These are phyloP conservation scores for Dallia pectoralis DNA, from an alignment of 2,797 vertebrate genomes.

Conservation along the genomic window DNA sequence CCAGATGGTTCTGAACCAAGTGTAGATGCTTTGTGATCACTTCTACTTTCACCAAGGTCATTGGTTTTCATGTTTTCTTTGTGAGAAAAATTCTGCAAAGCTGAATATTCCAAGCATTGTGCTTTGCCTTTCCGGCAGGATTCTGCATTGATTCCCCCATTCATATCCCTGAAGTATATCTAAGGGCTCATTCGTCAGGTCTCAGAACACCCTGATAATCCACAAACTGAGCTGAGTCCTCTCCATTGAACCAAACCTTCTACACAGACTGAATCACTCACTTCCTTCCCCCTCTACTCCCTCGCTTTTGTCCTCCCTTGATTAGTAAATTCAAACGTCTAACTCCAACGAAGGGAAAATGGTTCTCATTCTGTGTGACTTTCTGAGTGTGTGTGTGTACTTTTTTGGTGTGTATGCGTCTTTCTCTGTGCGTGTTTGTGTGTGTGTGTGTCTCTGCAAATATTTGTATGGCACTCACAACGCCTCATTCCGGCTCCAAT, in stretches of 20 bases:
- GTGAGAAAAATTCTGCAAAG: neutral
- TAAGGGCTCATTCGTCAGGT: neutral
- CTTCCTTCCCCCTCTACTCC: neutral
- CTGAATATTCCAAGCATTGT: neutral
- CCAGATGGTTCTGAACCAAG: neutral
- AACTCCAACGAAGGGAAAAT: neutral
- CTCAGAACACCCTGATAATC: neutral
- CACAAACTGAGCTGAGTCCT: neutral
- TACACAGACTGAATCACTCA: neutral
- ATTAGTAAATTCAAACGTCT: slow-evolving; percentile 25
- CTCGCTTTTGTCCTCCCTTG: slow-evolving; percentile 27
- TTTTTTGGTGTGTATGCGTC: neutral
- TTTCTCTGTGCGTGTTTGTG: neutral
- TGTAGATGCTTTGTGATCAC: neutral
- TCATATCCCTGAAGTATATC: neutral
- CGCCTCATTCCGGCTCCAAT: slow-evolving; percentile 26
- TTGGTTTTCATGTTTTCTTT: neutral
- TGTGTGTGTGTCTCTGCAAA: neutral
- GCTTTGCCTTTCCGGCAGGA: neutral
- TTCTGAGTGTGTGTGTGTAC: neutral
- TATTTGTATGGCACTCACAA: slow-evolving; percentile 7
- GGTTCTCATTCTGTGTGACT: neutral
- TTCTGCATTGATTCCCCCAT: neutral
- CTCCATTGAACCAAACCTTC: neutral
- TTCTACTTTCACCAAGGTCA: neutral